Evolutionary conservation across 2,888 invertebrate species (phyloP), one percentile per base, ranked within the genome.

Genomic region (Caenorhabditis sinica): DNA sequence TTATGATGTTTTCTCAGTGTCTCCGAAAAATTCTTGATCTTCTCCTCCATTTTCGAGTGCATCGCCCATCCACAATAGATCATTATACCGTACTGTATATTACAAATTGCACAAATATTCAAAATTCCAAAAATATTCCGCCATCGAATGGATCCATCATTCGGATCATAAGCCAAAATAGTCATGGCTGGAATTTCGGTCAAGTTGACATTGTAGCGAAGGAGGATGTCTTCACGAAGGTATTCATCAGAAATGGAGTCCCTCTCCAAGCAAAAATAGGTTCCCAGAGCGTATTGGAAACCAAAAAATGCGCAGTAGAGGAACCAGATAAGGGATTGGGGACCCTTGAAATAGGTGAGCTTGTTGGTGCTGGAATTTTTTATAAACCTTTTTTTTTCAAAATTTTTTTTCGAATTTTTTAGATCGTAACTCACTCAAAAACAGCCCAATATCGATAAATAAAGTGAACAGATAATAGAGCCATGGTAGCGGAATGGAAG

Each of bases 31-130:
- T 36, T 65, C 17, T 49, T 36, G 17, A 74, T 36, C 20, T 74
- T 69, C 15, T 68, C 69, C n/a, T 68, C 43, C 68, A 77, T 69
- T 23, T 68, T 58, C 6, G 28, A 25, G n/a, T 77, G 45, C 68
- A 69, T 69, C 6, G 43, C 20, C 45, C 68, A 43, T 23, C 49
- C 76, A 51, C 75, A 75, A 45, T 66, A 66, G 23, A 75, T 33
- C 56, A 75, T 75, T n/a, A 75, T 40, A 15, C 36, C 30, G 20
- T 75, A 75, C 25, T 74, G 74, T 40, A 60, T 28, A 60, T 71
- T 71, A 1, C 56, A 40, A 58, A 71, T 71, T 11, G 71, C 56
- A 23, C 56, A 56, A 20, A 71, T 71, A 43, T 56, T 71, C 23
- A 68, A 23, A 23, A 68, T 36, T 0, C 68, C 68, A 28, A 68